Evolutionary conservation across 1,140 invertebrate genomes (phyloP), one percentile per base, ranked within the genome.

Genomic region (Coelopa frigida): DNA sequence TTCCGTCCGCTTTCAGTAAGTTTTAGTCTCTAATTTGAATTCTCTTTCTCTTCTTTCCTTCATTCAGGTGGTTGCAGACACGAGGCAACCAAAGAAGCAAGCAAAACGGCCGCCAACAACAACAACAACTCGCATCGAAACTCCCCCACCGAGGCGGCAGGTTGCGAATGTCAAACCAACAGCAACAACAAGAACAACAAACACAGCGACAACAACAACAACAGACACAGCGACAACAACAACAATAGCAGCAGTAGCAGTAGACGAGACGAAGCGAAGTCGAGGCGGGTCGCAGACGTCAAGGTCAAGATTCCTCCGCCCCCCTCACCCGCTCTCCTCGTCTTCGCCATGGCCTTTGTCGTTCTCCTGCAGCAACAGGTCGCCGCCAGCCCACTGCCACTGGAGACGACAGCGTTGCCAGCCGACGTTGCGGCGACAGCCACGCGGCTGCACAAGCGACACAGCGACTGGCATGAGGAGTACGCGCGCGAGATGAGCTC

Each of bases 401-500:
- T 29, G 14, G 14, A 5, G 12, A 42, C 21, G 8, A 29, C 21
- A 4, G n/a, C 24, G 20, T 22, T 39, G 24, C 22, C 32, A 2
- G 21, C 32, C 14, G 32, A 29, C 24, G 14, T 29, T 11, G 21
- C 32, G 3, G 20, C 24, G n/a, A 10, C 10, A 3, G 3, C 26
- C 12, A 31, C 12, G 11, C 53, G 52, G 1, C 37, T 54, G 3
- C 53, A 6, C 26, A 59, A 62, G 48, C 53, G 55, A 3, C 38
- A 55, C 3, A 44, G 15, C 45, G 7, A 20, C n/a, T 10, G 39
- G 12, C 8, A 24, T 32, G 29, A 42, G 6, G 15, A 29, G 5
- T 61, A 61, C 37, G 37, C 46, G 4, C n/a, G 21, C 8, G 47
- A 50, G 8, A 49, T 62, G 15, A 52, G 35, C 8, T 46, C 44